Percentiles rank a stretch among this genome's conserved stretches.
These are phyloP conservation scores for Anolis carolinensis DNA, from an alignment of 2,113 vertebrate genomes.

Conservation along the genomic window DNA sequence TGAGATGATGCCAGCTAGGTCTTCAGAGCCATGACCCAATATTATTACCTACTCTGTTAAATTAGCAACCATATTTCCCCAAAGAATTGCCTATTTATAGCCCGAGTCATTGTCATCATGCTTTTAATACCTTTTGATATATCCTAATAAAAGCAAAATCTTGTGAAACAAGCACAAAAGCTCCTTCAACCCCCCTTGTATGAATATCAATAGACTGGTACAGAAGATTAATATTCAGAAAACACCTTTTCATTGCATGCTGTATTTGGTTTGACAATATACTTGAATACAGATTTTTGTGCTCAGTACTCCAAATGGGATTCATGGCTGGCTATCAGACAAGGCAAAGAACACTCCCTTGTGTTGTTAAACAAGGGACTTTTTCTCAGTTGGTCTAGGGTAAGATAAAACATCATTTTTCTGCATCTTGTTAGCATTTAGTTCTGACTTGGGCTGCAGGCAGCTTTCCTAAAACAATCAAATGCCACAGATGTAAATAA, in stretches of 20 bases:
- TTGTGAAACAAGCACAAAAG: slow-evolving; percentile 55
- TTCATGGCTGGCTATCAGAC: slow-evolving; percentile 34
- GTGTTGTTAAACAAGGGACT: slow-evolving; percentile 54
- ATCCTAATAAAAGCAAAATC: slow-evolving; percentile 63
- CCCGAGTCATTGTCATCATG: slow-evolving; percentile 13
- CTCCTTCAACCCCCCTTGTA: not conserved
- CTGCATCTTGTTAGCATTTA: slow-evolving; percentile 9
- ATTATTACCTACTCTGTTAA: rapidly evolving
- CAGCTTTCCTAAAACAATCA: not conserved
- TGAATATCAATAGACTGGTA: slow-evolving; percentile 36
- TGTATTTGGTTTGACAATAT: slow-evolving; percentile 48
- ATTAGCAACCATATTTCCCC: not conserved
- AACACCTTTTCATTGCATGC: slow-evolving; percentile 47
- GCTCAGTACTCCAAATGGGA: slow-evolving; percentile 39
- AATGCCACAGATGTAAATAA: not conserved
- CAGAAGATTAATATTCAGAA: slow-evolving; percentile 16
- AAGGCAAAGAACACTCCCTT: slow-evolving; percentile 46
- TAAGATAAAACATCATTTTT: slow-evolving; percentile 48
- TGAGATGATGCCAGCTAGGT: not conserved
- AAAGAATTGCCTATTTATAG: slow-evolving; percentile 43
- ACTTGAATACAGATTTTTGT: slow-evolving; percentile 63
- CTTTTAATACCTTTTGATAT: slow-evolving; percentile 48
- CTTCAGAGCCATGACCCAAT: not conserved
- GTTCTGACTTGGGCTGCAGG: rapidly evolving
- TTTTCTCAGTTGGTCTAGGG: slow-evolving; percentile 45